These are phyloP conservation scores for Trichacis sp. DNA, from an alignment of 2,888 invertebrate species.

Conservation along the genomic window DNA sequence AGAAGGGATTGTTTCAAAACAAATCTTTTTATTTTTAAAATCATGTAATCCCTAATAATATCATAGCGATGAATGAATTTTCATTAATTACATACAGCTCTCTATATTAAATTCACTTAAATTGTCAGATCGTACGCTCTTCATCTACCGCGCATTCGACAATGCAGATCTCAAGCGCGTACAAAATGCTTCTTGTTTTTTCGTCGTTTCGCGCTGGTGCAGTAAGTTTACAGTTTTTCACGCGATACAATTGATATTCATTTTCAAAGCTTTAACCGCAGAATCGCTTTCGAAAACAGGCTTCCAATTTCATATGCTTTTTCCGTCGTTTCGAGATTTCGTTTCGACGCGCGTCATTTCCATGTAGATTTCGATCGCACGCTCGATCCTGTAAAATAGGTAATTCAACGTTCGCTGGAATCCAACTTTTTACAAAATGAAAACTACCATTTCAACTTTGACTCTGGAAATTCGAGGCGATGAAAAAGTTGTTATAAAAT, in stretches of 20 bases:
- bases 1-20: constrained; percentile 56
- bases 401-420: background rate
- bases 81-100: constrained; percentile 66
- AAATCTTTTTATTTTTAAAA: constrained; percentile 67
- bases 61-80: constrained; percentile 67
- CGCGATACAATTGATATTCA: background rate
- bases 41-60: constrained; percentile 66
- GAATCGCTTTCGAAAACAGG: constrained; percentile 1
- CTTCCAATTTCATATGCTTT: background rate
- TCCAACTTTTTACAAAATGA: background rate
- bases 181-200: constrained; percentile 58
- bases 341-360: background rate
- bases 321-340: background rate
- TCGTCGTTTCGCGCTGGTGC: constrained; percentile 24
- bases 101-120: constrained; percentile 67
- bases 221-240: constrained; percentile 10
- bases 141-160: constrained; percentile 57
- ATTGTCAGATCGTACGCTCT: constrained; percentile 56
- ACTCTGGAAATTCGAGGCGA: background rate
- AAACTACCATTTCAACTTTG: background rate
- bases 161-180: constrained; percentile 49
- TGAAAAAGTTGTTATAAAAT: background rate
- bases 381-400: background rate
- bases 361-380: background rate
- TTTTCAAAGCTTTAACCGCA: background rate